Conservation (phyloP, 2,797 vertebrate genomes). For the Rhincodon typus region DNA sequence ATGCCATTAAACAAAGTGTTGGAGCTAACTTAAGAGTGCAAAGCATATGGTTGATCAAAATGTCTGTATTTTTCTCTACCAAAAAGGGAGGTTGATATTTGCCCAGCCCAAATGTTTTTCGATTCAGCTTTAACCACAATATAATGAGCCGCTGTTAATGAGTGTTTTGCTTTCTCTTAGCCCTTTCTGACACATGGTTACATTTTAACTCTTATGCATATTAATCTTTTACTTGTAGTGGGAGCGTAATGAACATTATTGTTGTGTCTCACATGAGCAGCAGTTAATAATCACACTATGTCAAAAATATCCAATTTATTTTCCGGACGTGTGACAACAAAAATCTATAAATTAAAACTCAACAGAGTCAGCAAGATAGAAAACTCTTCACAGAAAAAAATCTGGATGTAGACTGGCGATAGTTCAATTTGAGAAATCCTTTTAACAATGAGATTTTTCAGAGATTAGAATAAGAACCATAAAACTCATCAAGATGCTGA, state of each 20-base stretch:
- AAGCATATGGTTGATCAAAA: too few species aligned
- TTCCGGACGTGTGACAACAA: neutral
- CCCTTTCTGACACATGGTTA: neutral
- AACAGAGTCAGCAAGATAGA: neutral
- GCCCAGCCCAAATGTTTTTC: too few species aligned
- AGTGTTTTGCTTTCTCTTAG: neutral
- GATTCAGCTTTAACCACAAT: too few species aligned
- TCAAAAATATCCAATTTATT: neutral
- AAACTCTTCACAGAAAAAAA: neutral
- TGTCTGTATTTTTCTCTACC: too few species aligned
- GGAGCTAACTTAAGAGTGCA: too few species aligned
- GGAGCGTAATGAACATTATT: neutral
- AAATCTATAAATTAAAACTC: neutral
- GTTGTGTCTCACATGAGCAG: too few species aligned
- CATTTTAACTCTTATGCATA: neutral
- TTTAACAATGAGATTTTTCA: conserved; percentile 8
- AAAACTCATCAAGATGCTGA: conserved; percentile 20
- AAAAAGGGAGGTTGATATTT: too few species aligned
- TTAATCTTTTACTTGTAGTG: neutral
- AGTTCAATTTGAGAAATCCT: conserved; percentile 18
- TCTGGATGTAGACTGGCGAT: neutral
- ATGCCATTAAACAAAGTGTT: too few species aligned
- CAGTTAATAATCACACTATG: neutral
- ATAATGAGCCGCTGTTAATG: neutral
- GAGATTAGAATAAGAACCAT: conserved; percentile 25